A percentile compares a stretch with the other conserved stretches of the same genome.
Conservation (phyloP, 2,888 invertebrate genomes). For the Amphipyra tragopoginis region DNA sequence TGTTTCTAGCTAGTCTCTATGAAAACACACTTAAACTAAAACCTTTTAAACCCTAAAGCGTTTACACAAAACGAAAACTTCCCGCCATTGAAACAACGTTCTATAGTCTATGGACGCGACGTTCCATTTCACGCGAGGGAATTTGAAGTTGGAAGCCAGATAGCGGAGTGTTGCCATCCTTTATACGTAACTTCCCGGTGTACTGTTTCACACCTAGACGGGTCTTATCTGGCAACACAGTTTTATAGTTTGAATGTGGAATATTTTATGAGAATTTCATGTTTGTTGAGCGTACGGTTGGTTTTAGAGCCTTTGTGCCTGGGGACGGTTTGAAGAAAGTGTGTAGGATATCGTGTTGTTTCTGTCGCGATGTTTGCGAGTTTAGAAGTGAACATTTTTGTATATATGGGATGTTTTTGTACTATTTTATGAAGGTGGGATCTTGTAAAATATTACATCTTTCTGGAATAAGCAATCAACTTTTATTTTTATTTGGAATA, state of each 20-base stretch:
- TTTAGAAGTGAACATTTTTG: no score
- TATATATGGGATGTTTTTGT: no score
- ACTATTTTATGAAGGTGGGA: no score
- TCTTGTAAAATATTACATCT: no score
- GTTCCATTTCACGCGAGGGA: conserved; percentile 45
- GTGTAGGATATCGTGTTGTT: not conserved
- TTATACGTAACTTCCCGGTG: conserved; percentile 49
- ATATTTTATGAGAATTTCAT: conserved; percentile 39
- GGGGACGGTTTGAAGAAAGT: not conserved
- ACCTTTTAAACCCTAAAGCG: conserved; percentile 7
- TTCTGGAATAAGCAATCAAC: no score
- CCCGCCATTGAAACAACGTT: conserved; percentile 29
- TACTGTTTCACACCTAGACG: conserved; percentile 42
- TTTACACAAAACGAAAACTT: conserved; percentile 36
- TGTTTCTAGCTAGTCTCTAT: no score
- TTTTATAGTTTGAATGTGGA: conserved; percentile 40
- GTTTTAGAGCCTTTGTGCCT: conserved; percentile 7
- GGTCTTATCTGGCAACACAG: conserved; percentile 43
- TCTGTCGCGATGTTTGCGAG: no score
- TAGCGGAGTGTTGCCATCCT: conserved; percentile 51
- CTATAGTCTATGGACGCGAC: conserved; percentile 43
- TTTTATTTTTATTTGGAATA: no score
- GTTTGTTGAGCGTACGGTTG: conserved; percentile 10
- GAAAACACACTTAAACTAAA: not conserved
- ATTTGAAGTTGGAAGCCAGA: conserved; percentile 53